Percentiles rank a stretch among this genome's conserved stretches.
These are phyloP conservation scores for Leptinotarsa defecta DNA, from an alignment of 1,140 invertebrate genomes.

Conservation along the genomic window DNA sequence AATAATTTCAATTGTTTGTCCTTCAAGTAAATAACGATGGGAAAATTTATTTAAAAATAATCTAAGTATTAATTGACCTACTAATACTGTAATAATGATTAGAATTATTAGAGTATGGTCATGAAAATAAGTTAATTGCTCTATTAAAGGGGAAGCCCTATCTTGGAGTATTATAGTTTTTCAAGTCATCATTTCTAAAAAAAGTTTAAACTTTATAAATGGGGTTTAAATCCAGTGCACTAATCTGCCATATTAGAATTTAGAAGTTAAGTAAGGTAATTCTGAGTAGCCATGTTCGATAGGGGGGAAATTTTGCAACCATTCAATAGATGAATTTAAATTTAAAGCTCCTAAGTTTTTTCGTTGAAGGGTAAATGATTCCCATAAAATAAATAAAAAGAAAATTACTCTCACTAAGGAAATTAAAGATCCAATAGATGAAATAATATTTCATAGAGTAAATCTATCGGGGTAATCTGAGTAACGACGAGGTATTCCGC, in stretches of 20 bases:
- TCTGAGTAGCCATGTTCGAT: conserved; percentile 63
- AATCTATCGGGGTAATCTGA: conserved; percentile 73
- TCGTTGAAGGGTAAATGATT: conserved; percentile 55
- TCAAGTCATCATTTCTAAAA: conserved; percentile 59
- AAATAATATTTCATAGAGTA: conserved; percentile 67
- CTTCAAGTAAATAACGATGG: conserved; percentile 59
- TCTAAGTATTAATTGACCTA: conserved; percentile 63
- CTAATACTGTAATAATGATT: conserved; percentile 64
- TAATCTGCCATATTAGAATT: conserved; percentile 63
- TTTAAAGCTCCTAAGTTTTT: conserved; percentile 56
- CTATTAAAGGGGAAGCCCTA: conserved; percentile 61
- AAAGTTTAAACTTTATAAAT: conserved; percentile 63
- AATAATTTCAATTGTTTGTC: conserved; percentile 65
- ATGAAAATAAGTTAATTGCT: conserved; percentile 66
- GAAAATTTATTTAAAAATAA: conserved; percentile 60
- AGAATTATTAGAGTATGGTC: conserved; percentile 63
- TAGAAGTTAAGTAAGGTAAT: conserved; percentile 61
- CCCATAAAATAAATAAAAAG: conserved; percentile 63
- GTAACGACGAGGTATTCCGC: conserved; percentile 74
- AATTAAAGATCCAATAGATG: conserved; percentile 66
- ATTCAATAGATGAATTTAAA: conserved; percentile 63
- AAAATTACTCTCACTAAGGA: conserved; percentile 61
- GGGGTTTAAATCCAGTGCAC: conserved; percentile 64
- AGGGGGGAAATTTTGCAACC: conserved; percentile 61
- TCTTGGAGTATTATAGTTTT: conserved; percentile 37